Evolutionary conservation across 2,113 vertebrate genomes (phyloP).

Genomic region (Brienomyrus longianalis): DNA sequence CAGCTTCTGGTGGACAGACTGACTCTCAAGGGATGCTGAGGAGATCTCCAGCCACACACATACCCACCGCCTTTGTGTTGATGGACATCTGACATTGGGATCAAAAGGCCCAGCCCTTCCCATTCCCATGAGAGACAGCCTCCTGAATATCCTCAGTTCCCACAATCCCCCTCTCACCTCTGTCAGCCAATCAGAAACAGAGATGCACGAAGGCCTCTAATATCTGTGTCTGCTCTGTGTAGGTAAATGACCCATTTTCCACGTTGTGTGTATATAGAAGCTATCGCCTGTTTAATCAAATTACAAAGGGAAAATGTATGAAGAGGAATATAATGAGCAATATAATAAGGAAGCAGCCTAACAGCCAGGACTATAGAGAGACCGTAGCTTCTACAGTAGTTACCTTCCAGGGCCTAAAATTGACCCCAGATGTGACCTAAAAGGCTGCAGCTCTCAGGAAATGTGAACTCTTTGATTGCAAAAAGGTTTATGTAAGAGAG

Average conservation of each 20-base stretch:
- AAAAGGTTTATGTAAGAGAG: not conserved
- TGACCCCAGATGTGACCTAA: constrained; percentile 4
- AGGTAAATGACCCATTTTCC: not conserved
- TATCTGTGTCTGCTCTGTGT: not conserved
- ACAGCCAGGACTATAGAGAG: not conserved
- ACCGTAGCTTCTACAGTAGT: not conserved
- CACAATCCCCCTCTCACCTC: not conserved
- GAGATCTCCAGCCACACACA: not conserved
- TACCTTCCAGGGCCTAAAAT: not conserved
- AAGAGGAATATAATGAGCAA: not conserved
- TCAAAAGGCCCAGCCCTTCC: not conserved
- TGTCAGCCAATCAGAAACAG: not conserved
- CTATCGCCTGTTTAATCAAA: not conserved
- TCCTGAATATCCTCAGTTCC: not conserved
- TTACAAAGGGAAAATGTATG: not conserved
- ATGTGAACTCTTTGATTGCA: not conserved
- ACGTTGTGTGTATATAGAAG: not conserved
- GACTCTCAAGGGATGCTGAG: not conserved
- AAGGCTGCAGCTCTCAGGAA: not conserved
- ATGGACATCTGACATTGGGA: not conserved
- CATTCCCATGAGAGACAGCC: not conserved
- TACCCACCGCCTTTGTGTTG: not conserved
- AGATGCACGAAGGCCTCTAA: not conserved
- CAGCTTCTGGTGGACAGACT: not conserved
- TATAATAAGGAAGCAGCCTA: not conserved